Evolutionary conservation across 2,888 invertebrate genomes (phyloP).

Genomic region (Nowickia ferox): DNA sequence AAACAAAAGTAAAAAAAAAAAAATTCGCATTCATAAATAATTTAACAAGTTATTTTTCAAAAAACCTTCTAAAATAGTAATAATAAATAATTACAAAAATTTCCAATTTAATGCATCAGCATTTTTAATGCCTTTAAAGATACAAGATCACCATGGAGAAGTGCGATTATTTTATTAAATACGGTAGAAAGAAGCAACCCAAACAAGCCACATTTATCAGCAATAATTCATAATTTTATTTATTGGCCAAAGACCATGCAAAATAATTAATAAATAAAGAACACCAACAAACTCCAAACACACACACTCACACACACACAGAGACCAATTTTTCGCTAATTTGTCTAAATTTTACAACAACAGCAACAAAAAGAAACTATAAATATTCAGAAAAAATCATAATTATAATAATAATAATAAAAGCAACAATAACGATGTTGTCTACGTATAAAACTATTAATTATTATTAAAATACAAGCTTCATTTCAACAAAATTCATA

Average conservation of each 20-base stretch:
- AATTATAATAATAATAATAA: background rate
- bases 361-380: background rate
- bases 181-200: background rate
- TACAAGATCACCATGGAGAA: slow-evolving; percentile 63
- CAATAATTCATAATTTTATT: slow-evolving; percentile 58
- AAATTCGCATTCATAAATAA: slow-evolving; percentile 3
- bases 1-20: background rate
- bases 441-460: slow-evolving; percentile 34
- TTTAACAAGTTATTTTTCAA: background rate
- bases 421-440: background rate
- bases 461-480: slow-evolving; percentile 43
- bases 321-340: slow-evolving; percentile 45
- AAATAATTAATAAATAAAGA: slow-evolving; percentile 57
- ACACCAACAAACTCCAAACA: slow-evolving; percentile 6
- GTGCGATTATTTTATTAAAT: slow-evolving; percentile 31
- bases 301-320: slow-evolving; percentile 4
- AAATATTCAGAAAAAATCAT: background rate
- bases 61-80: slow-evolving; percentile 12
- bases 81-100: slow-evolving; percentile 55
- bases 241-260: slow-evolving; percentile 51
- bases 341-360: slow-evolving; percentile 43
- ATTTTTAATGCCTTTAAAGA: slow-evolving; percentile 47
- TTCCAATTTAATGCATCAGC: slow-evolving; percentile 59
- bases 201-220: slow-evolving; percentile 53
- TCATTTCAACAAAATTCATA: slow-evolving; percentile 18